phyloP scores from a whole-genome alignment of 2,797 vertebrate species.

The Tangara arthus region DNA sequence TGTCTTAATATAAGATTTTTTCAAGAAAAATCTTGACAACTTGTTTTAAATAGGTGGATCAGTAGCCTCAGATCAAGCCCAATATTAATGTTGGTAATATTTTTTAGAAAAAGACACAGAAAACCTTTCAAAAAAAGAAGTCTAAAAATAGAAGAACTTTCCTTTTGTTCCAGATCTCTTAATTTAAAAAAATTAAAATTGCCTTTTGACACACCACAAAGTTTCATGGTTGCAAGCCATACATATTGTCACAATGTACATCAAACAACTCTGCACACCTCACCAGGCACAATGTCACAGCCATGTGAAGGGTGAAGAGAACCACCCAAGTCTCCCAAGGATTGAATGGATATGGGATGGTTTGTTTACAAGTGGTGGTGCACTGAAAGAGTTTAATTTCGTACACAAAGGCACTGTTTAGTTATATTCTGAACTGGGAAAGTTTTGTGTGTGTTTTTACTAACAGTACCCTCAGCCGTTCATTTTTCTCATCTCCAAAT shows the following conservation, averaged over 20 bases:
- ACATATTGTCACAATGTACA: accelerated
- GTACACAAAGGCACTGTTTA: background rate
- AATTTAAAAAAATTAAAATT: background rate
- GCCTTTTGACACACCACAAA: background rate
- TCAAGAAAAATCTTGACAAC: background rate
- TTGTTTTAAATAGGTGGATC: background rate
- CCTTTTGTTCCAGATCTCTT: background rate
- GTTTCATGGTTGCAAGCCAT: background rate
- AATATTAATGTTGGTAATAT: background rate
- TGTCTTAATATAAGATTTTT: background rate
- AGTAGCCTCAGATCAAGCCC: background rate
- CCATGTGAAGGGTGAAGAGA: accelerated
- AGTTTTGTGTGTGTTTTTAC: background rate
- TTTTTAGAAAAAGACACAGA: background rate
- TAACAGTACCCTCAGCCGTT: accelerated
- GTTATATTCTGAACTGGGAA: background rate
- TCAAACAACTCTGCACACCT: background rate
- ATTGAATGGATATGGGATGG: accelerated
- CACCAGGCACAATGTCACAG: accelerated
- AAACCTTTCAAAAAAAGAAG: background rate
- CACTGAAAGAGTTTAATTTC: background rate
- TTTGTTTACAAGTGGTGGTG: background rate
- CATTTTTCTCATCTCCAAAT: background rate
- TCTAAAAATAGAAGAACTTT: background rate
- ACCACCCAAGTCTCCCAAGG: background rate